Conservation (phyloP, 1,140 invertebrate species). For the Philotrypesis tridentata region DNA sequence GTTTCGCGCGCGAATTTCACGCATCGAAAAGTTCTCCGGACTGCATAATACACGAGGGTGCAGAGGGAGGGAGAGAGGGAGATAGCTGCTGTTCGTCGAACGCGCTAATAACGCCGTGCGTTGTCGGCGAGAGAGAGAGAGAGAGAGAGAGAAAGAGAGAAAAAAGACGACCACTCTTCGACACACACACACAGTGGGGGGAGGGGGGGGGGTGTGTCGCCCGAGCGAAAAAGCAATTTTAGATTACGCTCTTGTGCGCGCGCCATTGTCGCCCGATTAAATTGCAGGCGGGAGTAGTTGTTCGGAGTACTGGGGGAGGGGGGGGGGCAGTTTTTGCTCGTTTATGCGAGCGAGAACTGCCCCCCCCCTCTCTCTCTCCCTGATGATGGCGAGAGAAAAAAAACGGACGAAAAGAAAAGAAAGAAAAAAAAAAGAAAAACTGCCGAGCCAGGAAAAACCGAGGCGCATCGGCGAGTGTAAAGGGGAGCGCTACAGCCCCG, state of each 20-base stretch:
- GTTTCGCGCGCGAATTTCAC: conserved; percentile 44
- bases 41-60: too few species aligned
- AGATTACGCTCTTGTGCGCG: conserved; percentile 1
- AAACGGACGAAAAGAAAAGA: not conserved
- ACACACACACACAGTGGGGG: not conserved
- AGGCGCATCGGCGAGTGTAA: too few species aligned
- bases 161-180: not conserved
- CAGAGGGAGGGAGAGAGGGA: too few species aligned
- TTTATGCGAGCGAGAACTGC: not conserved
- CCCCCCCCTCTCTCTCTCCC: too few species aligned
- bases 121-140: too few species aligned
- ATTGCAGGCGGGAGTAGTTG: conserved; percentile 8
- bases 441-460: too few species aligned
- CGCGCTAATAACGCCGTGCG: conserved; percentile 34
- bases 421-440: too few species aligned
- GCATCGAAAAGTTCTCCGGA: conserved; percentile 35
- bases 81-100: not conserved
- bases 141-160: too few species aligned
- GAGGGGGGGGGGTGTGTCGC: too few species aligned
- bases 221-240: conserved; percentile 31
- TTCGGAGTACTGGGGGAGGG: not conserved
- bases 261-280: conserved; percentile 26
- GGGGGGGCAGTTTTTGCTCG: not conserved
- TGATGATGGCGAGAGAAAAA: not conserved
- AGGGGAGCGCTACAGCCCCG: too few species aligned